phyloP scores from a whole-genome alignment of 2,113 vertebrate genomes.

The Vulpes vulpes region DNA sequence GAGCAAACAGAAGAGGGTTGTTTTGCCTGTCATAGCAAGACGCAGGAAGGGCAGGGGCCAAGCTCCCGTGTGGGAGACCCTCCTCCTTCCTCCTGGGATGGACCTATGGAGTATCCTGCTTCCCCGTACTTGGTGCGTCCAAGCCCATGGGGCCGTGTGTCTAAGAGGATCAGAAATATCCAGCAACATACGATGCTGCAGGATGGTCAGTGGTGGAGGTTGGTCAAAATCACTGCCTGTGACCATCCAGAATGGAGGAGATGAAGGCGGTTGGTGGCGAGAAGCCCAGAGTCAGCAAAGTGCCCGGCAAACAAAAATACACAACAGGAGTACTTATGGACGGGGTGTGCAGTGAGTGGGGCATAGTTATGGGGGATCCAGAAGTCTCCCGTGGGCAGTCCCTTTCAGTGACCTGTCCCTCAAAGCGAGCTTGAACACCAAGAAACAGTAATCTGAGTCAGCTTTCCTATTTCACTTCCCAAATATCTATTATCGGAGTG shows the following conservation, averaged over 20 bases:
- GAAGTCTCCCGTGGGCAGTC: not conserved
- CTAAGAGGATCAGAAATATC: not conserved
- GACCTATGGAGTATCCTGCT: not conserved
- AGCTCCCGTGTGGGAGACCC: not conserved
- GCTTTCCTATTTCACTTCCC: not conserved
- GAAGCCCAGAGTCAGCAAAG: not conserved
- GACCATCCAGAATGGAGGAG: too few relatives aligned
- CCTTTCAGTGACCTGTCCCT: not conserved
- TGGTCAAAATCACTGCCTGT: not conserved
- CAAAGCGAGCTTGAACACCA: accelerated
- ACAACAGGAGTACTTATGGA: too few relatives aligned
- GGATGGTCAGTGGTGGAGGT: accelerated
- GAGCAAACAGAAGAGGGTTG: too few relatives aligned
- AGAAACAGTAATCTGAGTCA: accelerated
- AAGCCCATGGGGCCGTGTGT: not conserved
- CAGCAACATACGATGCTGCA: accelerated
- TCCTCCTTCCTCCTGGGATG: not conserved
- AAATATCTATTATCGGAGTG: not conserved
- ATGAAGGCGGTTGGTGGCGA: not conserved
- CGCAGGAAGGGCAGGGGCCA: not conserved
- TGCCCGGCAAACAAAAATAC: not conserved
- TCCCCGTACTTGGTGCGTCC: not conserved
- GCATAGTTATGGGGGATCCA: accelerated
- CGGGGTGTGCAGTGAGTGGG: accelerated
- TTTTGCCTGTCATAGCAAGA: accelerated